phyloP scores from a whole-genome alignment of 2,888 invertebrate genomes.

The Oxystoma pomonae region DNA sequence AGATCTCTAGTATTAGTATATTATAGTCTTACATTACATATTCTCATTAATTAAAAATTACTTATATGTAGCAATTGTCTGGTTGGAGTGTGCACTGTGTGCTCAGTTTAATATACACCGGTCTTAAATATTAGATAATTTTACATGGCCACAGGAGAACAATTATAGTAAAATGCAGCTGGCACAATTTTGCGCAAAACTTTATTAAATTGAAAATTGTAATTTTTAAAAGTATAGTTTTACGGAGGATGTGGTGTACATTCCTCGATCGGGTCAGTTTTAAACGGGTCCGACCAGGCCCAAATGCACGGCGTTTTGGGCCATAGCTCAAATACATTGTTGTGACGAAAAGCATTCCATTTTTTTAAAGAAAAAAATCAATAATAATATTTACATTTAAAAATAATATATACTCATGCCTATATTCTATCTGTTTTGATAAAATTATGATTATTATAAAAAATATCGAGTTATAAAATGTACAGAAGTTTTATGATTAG shows the following conservation, averaged over 20 bases:
- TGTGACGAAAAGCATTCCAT: constrained; percentile 52
- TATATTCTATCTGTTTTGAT: constrained; percentile 48
- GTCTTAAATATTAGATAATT: no score
- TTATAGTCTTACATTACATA: constrained; percentile 44
- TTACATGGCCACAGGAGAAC: no score
- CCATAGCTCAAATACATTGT: constrained; percentile 50
- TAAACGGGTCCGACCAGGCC: constrained; percentile 36
- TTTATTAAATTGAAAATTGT: no score
- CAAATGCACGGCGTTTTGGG: constrained; percentile 39
- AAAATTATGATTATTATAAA: constrained; percentile 45
- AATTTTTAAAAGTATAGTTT: no score
- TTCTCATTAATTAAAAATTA: constrained; percentile 44
- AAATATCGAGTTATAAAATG: constrained; percentile 48
- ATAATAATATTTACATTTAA: constrained; percentile 44
- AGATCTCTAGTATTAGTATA: constrained; percentile 48
- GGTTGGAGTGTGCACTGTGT: constrained; percentile 41
- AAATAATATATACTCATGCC: constrained; percentile 45
- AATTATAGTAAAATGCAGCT: no score
- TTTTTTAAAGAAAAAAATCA: constrained; percentile 45
- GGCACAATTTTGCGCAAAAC: no score
- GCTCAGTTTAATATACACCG: no score
- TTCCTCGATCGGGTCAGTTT: constrained; percentile 35
- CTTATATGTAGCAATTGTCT: constrained; percentile 50
- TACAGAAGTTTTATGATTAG: constrained; percentile 52
- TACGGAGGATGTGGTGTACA: constrained; percentile 36